Evolutionary conservation across 2,797 vertebrate species (phyloP), one percentile per base, ranked within the genome.

Genomic region (Gobionotothen gibberifrons): DNA sequence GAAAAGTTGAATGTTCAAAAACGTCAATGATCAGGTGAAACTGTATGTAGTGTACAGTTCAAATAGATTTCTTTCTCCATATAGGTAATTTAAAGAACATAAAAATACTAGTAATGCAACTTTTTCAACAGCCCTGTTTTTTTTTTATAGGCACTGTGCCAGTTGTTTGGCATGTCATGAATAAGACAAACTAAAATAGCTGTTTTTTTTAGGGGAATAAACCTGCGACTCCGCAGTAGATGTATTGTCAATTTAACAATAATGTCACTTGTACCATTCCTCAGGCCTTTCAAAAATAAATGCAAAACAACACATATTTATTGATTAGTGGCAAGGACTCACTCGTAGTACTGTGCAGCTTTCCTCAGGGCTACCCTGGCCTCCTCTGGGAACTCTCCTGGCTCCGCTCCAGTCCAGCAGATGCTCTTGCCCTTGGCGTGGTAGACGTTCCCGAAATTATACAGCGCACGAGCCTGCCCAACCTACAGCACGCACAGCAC

Each of bases 371-470:
- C 96, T 4, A 86, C 87, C 83, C 93, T 94, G 57, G 97, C 96
- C 75, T 99, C 98, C 81, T 98, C 97, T 21, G 97, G 96, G 90
- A 99, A 96, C 47, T 98, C 97, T 79, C 96, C 96, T 32, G 96
- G 94, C 81, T 99, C 97, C 1, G 95, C 92, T 69, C 96, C 96
- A 71, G 87, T 95, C 93, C 93, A 98, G 76, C 96, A 96, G 83
- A 97, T 95, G 78, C 95, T 96, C 89, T 98, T 98, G 68, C 97
- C 98, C 87, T 98, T 98, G 82, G 98, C 96, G 44, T 99, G 97
- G 95, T 97, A 98, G 0, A 98, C 96, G 52, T 99, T 99, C 83
- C 98, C 98, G 78, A 98, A 96, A 93, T 98, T 99, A 94, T 99
- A 99, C 52, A 99, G 95, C 4, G 98, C 98, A 72, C 97, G 96